phyloP scores from a whole-genome alignment of 2,888 invertebrate species.

The Zonitis immaculata region DNA sequence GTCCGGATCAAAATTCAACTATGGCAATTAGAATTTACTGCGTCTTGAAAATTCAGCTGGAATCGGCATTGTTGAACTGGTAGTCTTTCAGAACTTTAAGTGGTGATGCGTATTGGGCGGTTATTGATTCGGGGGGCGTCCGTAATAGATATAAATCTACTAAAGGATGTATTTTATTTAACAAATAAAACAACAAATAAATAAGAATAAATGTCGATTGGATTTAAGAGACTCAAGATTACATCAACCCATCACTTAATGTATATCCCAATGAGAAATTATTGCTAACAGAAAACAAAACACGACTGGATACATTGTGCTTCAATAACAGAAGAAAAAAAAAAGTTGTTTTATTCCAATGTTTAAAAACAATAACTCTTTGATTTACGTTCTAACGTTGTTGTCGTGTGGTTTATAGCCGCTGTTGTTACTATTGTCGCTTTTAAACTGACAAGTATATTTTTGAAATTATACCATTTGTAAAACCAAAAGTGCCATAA shows the following conservation, averaged over 20 bases:
- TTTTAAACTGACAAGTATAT: slow-evolving; percentile 34
- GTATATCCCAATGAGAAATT: background rate
- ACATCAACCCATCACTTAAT: background rate
- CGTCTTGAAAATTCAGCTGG: background rate
- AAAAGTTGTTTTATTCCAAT: background rate
- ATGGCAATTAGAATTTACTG: background rate
- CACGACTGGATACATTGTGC: background rate
- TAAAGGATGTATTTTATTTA: slow-evolving; percentile 15
- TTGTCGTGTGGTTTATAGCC: slow-evolving; percentile 18
- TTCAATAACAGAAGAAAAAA: too few relatives aligned
- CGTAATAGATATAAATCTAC: slow-evolving; percentile 8
- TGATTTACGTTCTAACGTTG: slow-evolving; percentile 37
- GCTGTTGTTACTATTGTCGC: too few relatives aligned
- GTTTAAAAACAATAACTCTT: slow-evolving; percentile 35
- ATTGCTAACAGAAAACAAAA: background rate
- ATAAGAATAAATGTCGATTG: slow-evolving; percentile 14
- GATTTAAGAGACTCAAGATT: slow-evolving; percentile 1
- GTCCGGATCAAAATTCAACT: too few relatives aligned
- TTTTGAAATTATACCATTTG: slow-evolving; percentile 41
- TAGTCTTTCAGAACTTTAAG: background rate
- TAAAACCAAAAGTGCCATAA: slow-evolving; percentile 38
- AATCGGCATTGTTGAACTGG: background rate
- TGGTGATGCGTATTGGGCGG: background rate
- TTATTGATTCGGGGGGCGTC: background rate
- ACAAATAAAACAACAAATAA: slow-evolving; percentile 21